Base-by-base conservation (phyloP, 2,113 vertebrate genomes). In the Platanista minor region DNA sequence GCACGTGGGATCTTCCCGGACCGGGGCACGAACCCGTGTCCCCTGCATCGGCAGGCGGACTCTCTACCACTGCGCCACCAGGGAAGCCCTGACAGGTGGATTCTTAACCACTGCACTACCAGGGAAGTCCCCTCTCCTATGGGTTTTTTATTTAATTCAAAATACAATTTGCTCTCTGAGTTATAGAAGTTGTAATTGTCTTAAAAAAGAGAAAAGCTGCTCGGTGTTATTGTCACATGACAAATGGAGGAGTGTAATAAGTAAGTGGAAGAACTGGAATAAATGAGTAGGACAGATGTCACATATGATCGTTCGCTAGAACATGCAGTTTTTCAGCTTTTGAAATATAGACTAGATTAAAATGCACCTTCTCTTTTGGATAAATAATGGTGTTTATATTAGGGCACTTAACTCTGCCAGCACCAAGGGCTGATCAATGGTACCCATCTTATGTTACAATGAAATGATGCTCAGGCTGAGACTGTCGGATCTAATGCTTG, bases 141-240 rank as follows among this genome's bases (percentile, higher is more conserved):
- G 33, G 29, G 36, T 94, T 97, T 98, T 96, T 97, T 97, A 95
- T 95, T 94, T 43, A 96, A 97, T 93, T 97, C 94, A 91, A 95
- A 71, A 49, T 15, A 84, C 31, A 96, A 74, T 94, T 94, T 97
- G 21, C 97, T 74, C 61, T 80, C 25, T 93, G 95, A 96, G 95
- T 97, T 54, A 91, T n/a, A 15, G 54, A 87, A 41, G 8, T n/a
- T 77, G 95, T 95, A 89, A 96, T 95, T 97, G 31, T 36, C 29
- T 80, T 95, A 92, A 83, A 94, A 94, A 95, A 86, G 82, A 96
- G 78, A 95, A 64, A 95, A 86, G 6, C 1, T 95, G 81, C 71
- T 95, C 81, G 52, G 15, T 72, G 72, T 49, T 49, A 6, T 91
- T 97, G 18, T 23, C 27, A 93, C 33, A 62, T 25, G 36, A 94